Conservation (phyloP, 2,888 invertebrate species). For the Amblyjoppa fuscipennis region DNA sequence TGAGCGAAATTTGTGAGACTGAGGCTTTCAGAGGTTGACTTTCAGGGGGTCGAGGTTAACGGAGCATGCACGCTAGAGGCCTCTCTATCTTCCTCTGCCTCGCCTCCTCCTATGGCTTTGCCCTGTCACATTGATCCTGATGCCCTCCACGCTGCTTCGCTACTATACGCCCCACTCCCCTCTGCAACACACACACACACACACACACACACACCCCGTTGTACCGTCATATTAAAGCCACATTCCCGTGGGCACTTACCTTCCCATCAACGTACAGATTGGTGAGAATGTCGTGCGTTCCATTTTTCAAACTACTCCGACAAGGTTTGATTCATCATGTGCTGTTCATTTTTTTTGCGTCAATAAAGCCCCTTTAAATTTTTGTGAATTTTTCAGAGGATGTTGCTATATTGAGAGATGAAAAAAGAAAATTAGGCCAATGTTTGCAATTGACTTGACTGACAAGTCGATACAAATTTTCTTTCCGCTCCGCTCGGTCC, state of each 20-base stretch:
- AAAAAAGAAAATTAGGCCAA: not conserved
- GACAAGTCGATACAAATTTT: not conserved
- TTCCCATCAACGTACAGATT: constrained; percentile 67
- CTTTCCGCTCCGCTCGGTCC: not conserved
- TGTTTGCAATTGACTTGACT: not conserved
- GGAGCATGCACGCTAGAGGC: constrained; percentile 75
- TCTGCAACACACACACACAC: constrained; percentile 35
- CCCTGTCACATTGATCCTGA: constrained; percentile 73
- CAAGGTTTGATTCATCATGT: not conserved
- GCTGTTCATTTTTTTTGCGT: not conserved
- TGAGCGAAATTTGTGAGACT: constrained; percentile 59
- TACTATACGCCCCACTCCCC: constrained; percentile 38
- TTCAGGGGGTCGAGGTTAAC: constrained; percentile 75
- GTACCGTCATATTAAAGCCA: constrained; percentile 62
- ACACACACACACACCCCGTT: constrained; percentile 39
- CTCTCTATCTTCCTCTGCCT: constrained; percentile 68
- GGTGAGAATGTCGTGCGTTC: constrained; percentile 57
- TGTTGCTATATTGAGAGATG: not conserved
- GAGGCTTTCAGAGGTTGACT: constrained; percentile 66
- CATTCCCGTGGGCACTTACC: constrained; percentile 64
- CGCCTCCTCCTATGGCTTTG: constrained; percentile 60
- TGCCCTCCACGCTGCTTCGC: constrained; percentile 64
- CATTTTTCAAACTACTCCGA: constrained; percentile 50
- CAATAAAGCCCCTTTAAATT: not conserved
- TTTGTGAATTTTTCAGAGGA: not conserved